Evolutionary conservation across 2,113 vertebrate species (phyloP).

Genomic region (Jaculus jaculus): DNA sequence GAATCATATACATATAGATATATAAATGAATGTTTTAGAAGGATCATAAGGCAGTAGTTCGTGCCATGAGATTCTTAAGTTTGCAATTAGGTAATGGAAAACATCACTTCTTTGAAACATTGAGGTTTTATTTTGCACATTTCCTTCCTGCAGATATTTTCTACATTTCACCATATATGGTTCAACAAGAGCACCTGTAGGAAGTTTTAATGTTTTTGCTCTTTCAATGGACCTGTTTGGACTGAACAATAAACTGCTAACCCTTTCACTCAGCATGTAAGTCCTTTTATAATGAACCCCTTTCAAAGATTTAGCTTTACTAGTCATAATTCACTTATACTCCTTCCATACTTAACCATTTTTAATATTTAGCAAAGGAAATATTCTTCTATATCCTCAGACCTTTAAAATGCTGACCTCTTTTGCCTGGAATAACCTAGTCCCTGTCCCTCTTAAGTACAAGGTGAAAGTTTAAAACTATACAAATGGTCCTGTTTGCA

Average conservation of each 20-base stretch:
- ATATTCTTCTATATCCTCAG: not conserved
- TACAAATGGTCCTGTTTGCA: not conserved
- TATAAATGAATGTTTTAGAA: not conserved
- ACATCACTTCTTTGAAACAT: not conserved
- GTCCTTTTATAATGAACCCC: not conserved
- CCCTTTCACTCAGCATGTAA: not conserved
- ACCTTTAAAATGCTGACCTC: not conserved
- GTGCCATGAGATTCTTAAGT: not conserved
- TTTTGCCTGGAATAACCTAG: not conserved
- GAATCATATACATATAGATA: not conserved
- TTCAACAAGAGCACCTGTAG: not conserved
- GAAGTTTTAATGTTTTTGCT: not conserved
- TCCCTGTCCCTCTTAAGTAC: not conserved
- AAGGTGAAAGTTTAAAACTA: not conserved
- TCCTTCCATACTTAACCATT: not conserved
- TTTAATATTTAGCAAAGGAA: slow-evolving; percentile 17
- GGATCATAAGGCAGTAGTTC: not conserved
- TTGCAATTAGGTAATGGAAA: not conserved
- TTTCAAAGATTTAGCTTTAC: not conserved
- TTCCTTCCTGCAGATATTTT: not conserved
- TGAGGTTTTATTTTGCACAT: not conserved
- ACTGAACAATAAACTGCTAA: not conserved
- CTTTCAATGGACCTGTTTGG: not conserved
- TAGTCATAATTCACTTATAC: not conserved
- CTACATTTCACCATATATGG: not conserved